Conservation (phyloP, 1,140 invertebrate species). For the Drosophila pachea region DNA sequence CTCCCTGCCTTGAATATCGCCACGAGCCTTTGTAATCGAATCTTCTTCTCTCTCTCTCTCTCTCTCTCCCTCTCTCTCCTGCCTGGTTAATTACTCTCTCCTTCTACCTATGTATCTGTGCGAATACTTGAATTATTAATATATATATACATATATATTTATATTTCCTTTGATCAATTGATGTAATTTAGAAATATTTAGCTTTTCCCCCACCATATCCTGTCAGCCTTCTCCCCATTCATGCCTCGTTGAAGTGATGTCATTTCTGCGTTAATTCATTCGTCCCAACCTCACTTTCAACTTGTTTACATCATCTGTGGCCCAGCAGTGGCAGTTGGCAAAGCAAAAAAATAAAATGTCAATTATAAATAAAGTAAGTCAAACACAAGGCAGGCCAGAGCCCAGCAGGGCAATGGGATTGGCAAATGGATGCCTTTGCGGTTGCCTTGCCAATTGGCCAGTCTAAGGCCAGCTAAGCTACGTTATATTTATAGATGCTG, state of each 20-base stretch:
- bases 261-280: conserved; percentile 1
- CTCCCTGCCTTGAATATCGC: no score
- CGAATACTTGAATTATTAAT: no score
- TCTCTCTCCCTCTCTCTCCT: no score
- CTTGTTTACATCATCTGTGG: conserved; percentile 2
- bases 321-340: neutral
- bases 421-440: conserved; percentile 1
- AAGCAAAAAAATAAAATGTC: neutral
- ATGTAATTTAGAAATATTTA: no score
- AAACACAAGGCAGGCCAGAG: neutral
- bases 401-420: neutral
- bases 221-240: no score
- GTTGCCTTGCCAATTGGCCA: conserved; percentile 38
- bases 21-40: no score
- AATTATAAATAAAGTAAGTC: conserved; percentile 16
- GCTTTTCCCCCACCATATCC: no score
- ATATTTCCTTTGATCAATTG: no score
- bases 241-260: neutral
- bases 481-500: conserved; percentile 15
- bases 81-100: no score
- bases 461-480: conserved; percentile 6
- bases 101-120: no score
- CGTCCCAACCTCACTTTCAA: neutral
- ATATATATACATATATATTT: no score
- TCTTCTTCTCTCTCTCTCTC: no score